Percentiles rank a stretch among this genome's conserved stretches.
Conservation (phyloP, 2,888 invertebrate genomes). For the Linnaemya vulpina region DNA sequence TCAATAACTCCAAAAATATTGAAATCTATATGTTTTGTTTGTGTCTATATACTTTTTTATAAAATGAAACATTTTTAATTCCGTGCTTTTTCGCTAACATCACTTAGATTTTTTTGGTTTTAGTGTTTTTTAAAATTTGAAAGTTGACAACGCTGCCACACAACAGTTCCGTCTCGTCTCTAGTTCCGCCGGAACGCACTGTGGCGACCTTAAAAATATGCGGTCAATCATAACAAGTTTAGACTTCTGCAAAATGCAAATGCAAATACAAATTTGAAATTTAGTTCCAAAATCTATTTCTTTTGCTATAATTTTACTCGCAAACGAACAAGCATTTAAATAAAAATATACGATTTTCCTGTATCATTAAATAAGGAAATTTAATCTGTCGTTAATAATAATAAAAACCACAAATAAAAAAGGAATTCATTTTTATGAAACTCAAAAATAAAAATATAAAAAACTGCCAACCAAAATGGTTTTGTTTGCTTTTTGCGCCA, state of each 20-base stretch:
- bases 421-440: conserved; percentile 7
- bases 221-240: neutral
- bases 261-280: neutral
- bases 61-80: too few species aligned
- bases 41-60: too few species aligned
- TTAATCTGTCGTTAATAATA: conserved; percentile 65
- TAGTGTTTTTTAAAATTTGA: too few species aligned
- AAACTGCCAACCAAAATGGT: conserved; percentile 37
- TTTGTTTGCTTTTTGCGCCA: conserved; percentile 29
- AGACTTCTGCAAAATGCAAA: neutral
- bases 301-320: neutral
- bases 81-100: too few species aligned
- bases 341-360: conserved; percentile 57
- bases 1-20: too few species aligned
- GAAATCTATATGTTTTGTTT: too few species aligned
- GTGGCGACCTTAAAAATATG: neutral
- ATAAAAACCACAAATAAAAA: conserved; percentile 51
- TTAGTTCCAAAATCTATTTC: neutral
- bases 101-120: too few species aligned
- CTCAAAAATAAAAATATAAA: conserved; percentile 39
- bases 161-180: too few species aligned
- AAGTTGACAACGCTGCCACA: too few species aligned
- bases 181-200: too few species aligned
- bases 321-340: neutral
- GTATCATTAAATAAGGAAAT: conserved; percentile 60